Base-by-base conservation (phyloP, 2,888 invertebrate genomes). In the Leistus spinibarbis region DNA sequence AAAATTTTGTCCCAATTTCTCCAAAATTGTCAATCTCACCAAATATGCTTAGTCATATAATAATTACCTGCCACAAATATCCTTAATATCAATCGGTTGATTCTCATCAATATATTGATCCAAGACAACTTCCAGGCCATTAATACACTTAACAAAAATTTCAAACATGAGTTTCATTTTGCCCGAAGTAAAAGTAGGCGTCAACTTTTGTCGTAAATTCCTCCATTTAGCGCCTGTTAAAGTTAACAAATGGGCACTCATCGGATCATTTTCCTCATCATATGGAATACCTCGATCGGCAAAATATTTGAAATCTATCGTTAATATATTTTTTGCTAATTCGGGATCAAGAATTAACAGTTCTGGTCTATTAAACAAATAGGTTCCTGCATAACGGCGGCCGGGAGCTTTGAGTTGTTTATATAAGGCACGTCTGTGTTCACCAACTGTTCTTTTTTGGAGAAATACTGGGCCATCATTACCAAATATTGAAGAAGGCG, bases 111-210 rank as follows among this genome's bases (percentile, higher is more conserved):
- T 3, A 13, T 23, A 24, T 23, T 64, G 13, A 13, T 23, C 13
- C 64, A 64, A 10, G 13, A 23, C 16, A 3, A 81, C 79, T 4
- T 87, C 80, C 54, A 89, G 84, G 68, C 87, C 85, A 10, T 86
- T 83, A 0, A 88, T 88, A 62, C 89, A 88, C 56, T 87, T 85
- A 53, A 88, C 86, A 13, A 91, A 86, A 0, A 89, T 86, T 0
- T 86, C 85, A 79, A 89, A 91, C 89, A 91, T 90, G 3, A 84
- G 86, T 81, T 90, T 91, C 73, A 92, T 84, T 81, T 91, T 91
- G 13, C 90, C 90, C 0, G 90, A 87, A 0, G 91, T 89, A 79
- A 92, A 92, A 0, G 89, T 88, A 0, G 91, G 90, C 0, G 91
- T 88, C 79, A 92, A 82, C 78, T 91, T 90, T 0, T 86, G 77